Base-by-base conservation (phyloP, 2,888 invertebrate genomes). In the Leptinotarsa juncta region DNA sequence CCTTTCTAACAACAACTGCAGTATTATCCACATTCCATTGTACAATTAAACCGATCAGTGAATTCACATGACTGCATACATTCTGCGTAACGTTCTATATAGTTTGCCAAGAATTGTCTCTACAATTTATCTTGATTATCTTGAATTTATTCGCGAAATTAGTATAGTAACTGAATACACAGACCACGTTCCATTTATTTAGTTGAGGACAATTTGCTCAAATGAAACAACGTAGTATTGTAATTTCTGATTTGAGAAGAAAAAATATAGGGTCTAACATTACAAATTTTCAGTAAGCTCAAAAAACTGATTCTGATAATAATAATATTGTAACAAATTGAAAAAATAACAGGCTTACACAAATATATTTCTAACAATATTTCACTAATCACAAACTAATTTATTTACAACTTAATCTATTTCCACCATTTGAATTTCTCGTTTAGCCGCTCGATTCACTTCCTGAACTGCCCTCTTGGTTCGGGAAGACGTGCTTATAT, bases 11-110 rank as follows among this genome's bases (percentile, higher is more conserved):
- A 62, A 57, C 23, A 26, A 62, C 62, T 62, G 14, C 16, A 62
- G 15, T 16, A 32, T 32, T 62, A 62, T 62, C 1, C 62, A 16
- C 62, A 62, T 62, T 62, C 62, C 62, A 23, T 62, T n/a, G 32
- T 32, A 26, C 16, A 62, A 62, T 62, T 62, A 62, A 62, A 62
- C 62, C 32, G 62, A 62, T 62, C 62, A 32, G 62, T 32, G 62
- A 32, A 62, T 62, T 62, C 10, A 62, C 62, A 32, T 32, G 4
- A 26, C 26, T 32, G 62, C 23, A 32, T 5, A 32, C 7, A 62
- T 23, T 62, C 62, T 32, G 16, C 62, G 62, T 32, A 26, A 26
- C 62, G 62, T 62, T 62, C 62, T 23, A 16, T 15, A 62, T 62
- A 26, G 32, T 32, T 26, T 10, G 62, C 62, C 32, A 32, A 62